These are phyloP conservation scores for Lates japonicus DNA, from an alignment of 2,797 vertebrate species.

Conservation along the genomic window DNA sequence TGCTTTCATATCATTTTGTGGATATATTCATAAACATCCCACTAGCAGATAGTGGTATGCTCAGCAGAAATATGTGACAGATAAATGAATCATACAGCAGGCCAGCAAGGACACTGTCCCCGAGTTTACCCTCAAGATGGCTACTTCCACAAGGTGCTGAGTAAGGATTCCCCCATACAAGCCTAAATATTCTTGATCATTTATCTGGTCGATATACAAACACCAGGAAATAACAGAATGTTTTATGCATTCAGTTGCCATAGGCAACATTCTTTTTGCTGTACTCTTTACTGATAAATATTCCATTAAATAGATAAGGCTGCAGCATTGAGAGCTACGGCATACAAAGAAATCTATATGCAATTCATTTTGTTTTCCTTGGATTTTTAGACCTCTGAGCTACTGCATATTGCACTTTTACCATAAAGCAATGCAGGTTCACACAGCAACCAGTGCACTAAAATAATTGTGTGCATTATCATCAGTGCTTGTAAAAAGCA, in stretches of 20 bases:
- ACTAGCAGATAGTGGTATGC: slow-evolving; percentile 58
- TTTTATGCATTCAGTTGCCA: slow-evolving; percentile 71
- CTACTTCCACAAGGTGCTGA: slow-evolving; percentile 61
- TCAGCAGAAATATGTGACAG: slow-evolving; percentile 73
- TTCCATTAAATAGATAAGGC: slow-evolving; percentile 82
- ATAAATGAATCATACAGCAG: slow-evolving; percentile 70
- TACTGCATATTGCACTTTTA: slow-evolving; percentile 16
- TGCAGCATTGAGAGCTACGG: slow-evolving; percentile 52
- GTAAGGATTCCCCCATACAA: slow-evolving; percentile 56
- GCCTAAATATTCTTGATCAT: slow-evolving; percentile 62
- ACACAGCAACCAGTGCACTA: background rate
- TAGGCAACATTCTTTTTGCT: slow-evolving; percentile 58
- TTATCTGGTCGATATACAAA: slow-evolving; percentile 70
- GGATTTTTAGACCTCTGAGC: slow-evolving; percentile 24
- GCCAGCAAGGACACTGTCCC: slow-evolving; percentile 56
- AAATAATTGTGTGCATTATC: slow-evolving; percentile 35
- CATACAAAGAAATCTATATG: slow-evolving; percentile 68
- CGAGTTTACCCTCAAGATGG: slow-evolving; percentile 48
- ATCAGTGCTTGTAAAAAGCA: slow-evolving; percentile 6
- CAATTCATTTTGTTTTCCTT: slow-evolving; percentile 68
- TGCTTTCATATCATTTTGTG: slow-evolving; percentile 75
- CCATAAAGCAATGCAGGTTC: slow-evolving; percentile 33
- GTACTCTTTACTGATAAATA: slow-evolving; percentile 76
- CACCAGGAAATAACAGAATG: slow-evolving; percentile 61
- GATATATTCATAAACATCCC: slow-evolving; percentile 74